Conservation (phyloP, 2,888 invertebrate genomes). For the Nemotelus pantherinus region DNA sequence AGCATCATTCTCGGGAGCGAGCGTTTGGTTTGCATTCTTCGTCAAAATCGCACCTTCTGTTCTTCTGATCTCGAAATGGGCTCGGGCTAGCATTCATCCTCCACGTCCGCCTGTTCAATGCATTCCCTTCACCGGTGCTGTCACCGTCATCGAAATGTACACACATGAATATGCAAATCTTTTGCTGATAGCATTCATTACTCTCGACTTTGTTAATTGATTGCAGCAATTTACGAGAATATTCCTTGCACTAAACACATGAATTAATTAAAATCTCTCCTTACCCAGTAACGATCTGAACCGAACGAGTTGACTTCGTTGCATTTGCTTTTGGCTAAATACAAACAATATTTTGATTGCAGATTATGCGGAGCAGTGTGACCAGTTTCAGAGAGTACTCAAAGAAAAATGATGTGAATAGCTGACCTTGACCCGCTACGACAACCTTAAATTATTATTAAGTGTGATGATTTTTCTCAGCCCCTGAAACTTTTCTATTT, state of each 20-base stretch:
- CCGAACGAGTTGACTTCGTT: background rate
- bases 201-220: conserved; percentile 49
- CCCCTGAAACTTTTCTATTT: too few relatives aligned
- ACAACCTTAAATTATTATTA: too few relatives aligned
- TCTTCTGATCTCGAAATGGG: conserved; percentile 1
- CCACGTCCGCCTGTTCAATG: background rate
- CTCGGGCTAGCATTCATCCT: background rate
- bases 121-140: background rate
- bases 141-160: background rate
- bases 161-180: conserved; percentile 50
- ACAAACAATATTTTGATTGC: too few relatives aligned
- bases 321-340: background rate
- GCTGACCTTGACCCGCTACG: too few relatives aligned
- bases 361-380: too few relatives aligned
- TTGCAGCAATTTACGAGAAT: conserved; percentile 50
- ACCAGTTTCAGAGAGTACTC: too few relatives aligned
- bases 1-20: conserved; percentile 38
- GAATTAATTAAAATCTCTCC: conserved; percentile 49
- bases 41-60: conserved; percentile 46
- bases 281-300: conserved; percentile 6
- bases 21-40: conserved; percentile 39
- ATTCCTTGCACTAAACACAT: conserved; percentile 49
- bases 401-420: too few relatives aligned
- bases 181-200: conserved; percentile 50
- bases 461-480: too few relatives aligned